phyloP scores from a whole-genome alignment of 1,140 invertebrate species.

The Linepithema humile region DNA sequence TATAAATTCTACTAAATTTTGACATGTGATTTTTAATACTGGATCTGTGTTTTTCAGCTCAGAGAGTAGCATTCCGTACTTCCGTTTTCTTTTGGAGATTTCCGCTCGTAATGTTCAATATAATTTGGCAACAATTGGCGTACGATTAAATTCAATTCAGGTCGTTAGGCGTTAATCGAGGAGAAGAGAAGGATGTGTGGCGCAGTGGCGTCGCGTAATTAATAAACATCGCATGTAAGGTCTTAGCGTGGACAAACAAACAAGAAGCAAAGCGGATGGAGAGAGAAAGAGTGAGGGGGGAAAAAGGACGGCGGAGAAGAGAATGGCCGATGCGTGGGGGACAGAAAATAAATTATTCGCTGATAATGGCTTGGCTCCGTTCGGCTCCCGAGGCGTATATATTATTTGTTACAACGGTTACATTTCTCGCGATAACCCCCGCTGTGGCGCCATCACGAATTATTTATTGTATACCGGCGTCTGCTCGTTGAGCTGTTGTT shows the following conservation, averaged over 20 bases:
- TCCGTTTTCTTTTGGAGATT: not conserved
- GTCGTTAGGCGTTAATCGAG: conserved; percentile 14
- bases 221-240: conserved; percentile 70
- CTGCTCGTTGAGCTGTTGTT: conserved; percentile 56
- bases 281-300: conserved; percentile 41
- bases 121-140: not conserved
- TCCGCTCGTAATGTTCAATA: not conserved
- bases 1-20: not conserved
- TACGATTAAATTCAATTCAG: conserved; percentile 30
- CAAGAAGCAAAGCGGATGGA: not conserved
- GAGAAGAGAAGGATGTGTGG: conserved; percentile 1
- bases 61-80: not conserved
- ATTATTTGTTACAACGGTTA: conserved; percentile 75
- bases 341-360: conserved; percentile 73
- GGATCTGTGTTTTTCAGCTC: not conserved
- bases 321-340: conserved; percentile 36
- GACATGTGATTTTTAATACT: not conserved
- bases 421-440: conserved; percentile 76
- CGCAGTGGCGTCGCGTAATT: conserved; percentile 63
- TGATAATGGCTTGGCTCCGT: conserved; percentile 73
- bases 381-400: conserved; percentile 48
- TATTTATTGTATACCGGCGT: conserved; percentile 68
- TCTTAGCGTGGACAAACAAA: conserved; percentile 47
- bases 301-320: conserved; percentile 38
- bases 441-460: conserved; percentile 75